Evolutionary conservation across 1,140 invertebrate genomes (phyloP).

Genomic region (Psix sp.): DNA sequence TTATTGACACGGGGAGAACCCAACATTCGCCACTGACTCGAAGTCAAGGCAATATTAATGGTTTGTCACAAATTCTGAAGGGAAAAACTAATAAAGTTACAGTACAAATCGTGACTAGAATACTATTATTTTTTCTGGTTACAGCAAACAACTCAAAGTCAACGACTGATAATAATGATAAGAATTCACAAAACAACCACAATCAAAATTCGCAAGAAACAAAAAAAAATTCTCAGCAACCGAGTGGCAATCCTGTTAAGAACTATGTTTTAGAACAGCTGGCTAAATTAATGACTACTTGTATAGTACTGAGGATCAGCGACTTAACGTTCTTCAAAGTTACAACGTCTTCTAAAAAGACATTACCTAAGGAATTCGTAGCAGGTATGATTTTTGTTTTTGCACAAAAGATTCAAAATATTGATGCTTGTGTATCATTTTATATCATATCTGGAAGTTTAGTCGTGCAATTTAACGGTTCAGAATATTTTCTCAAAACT

Average conservation of each 20-base stretch:
- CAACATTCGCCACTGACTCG: constrained; percentile 80
- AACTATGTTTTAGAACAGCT: constrained; percentile 84
- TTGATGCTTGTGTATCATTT: too few species aligned
- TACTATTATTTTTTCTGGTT: constrained; percentile 7
- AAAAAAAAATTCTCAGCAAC: constrained; percentile 65
- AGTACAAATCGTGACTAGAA: background rate
- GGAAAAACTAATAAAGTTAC: background rate
- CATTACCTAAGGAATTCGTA: constrained; percentile 86
- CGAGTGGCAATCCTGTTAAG: constrained; percentile 79
- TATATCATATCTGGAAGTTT: too few species aligned
- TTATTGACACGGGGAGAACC: constrained; percentile 80
- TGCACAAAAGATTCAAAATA: too few species aligned
- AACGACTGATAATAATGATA: constrained; percentile 63
- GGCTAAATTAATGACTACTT: constrained; percentile 93
- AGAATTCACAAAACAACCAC: constrained; percentile 56
- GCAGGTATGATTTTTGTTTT: constrained; percentile 79
- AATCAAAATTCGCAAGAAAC: constrained; percentile 60
- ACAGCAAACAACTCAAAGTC: constrained; percentile 63
- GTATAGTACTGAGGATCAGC: constrained; percentile 91
- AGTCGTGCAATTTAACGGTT: too few species aligned
- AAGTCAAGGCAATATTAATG: constrained; percentile 67
- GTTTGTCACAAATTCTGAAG: too few species aligned
- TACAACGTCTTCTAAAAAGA: constrained; percentile 84
- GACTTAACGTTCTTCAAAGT: constrained; percentile 92
- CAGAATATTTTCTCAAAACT: too few species aligned